A percentile compares a stretch with the other conserved stretches of the same genome.
Conservation (phyloP, 2,113 vertebrate genomes). For the Diglossa brunneiventris region DNA sequence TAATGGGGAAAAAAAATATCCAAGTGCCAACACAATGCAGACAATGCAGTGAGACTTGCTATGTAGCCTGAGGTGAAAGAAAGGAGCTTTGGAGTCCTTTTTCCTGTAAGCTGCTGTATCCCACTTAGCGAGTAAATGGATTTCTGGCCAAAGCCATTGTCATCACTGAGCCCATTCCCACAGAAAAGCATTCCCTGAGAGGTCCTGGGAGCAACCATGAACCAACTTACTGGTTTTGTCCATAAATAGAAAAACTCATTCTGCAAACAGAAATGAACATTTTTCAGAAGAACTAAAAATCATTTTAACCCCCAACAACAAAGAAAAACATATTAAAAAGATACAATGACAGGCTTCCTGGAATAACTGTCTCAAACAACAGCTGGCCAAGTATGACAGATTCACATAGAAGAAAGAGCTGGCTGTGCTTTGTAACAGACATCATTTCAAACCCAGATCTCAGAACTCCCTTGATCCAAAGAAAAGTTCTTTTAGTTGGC, state of each 20-base stretch:
- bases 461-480: conserved; percentile 7
- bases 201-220: neutral
- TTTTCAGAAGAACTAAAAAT: conserved; percentile 9
- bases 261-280: neutral
- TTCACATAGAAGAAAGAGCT: neutral
- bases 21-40: neutral
- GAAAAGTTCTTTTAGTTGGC: neutral
- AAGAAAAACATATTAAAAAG: neutral
- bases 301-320: neutral
- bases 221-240: neutral
- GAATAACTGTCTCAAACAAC: conserved; percentile 35
- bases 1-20: neutral
- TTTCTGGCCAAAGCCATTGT: neutral
- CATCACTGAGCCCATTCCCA: neutral
- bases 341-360: neutral
- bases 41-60: neutral
- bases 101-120: neutral
- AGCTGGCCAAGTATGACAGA: conserved; percentile 21
- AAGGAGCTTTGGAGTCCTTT: neutral
- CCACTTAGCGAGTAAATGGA: neutral
- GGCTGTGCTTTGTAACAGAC: neutral
- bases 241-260: neutral
- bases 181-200: neutral
- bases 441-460: conserved; percentile 24
- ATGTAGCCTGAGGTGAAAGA: neutral